Conservation (phyloP, 2,888 invertebrate genomes). For the Amblyteles armatorius region DNA sequence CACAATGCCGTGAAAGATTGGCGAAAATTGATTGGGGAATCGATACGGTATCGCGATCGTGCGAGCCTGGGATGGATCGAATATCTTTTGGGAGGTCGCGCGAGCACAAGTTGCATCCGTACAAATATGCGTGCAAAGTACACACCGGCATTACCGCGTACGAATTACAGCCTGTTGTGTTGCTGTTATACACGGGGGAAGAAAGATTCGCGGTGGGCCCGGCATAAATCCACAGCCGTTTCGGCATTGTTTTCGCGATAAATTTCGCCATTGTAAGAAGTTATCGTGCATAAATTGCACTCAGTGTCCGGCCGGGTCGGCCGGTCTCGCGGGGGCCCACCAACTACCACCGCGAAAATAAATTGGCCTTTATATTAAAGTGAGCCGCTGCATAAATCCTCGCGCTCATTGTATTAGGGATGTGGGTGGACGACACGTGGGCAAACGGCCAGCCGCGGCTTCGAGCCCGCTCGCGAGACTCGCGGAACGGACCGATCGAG, state of each 20-base stretch:
- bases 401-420: conserved; percentile 79
- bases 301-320: conserved; percentile 56
- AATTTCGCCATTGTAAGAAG: conserved; percentile 76
- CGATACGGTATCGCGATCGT: conserved; percentile 50
- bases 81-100: conserved; percentile 47
- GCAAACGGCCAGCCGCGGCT: conserved; percentile 67
- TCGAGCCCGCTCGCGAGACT: conserved; percentile 43
- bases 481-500: conserved; percentile 66
- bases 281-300: conserved; percentile 79
- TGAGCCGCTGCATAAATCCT: conserved; percentile 80
- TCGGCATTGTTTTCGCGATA: conserved; percentile 78
- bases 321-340: conserved; percentile 34
- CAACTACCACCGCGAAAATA: conserved; percentile 72
- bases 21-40: conserved; percentile 64
- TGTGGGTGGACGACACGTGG: conserved; percentile 79
- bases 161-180: conserved; percentile 27
- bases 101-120: background rate
- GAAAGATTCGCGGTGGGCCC: conserved; percentile 58
- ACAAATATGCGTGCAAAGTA: conserved; percentile 8
- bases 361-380: conserved; percentile 82
- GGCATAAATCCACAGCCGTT: conserved; percentile 64
- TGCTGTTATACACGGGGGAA: conserved; percentile 7
- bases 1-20: conserved; percentile 56
- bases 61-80: conserved; percentile 54
- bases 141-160: conserved; percentile 6